These are phyloP conservation scores for Coelopa pilipes DNA, from an alignment of 2,888 invertebrate genomes.

Conservation along the genomic window DNA sequence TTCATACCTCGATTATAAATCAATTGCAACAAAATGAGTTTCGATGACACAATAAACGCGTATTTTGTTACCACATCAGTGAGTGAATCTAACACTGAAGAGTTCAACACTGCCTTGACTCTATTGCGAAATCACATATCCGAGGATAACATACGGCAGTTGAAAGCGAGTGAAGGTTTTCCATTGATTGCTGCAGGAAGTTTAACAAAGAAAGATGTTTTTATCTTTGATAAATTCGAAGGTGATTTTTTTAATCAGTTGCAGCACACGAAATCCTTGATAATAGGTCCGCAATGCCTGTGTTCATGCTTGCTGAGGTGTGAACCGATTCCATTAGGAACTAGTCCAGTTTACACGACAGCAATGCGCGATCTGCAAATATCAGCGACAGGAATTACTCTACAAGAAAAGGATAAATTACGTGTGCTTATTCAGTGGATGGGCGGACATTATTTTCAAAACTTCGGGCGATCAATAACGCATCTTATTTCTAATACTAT, in stretches of 20 bases:
- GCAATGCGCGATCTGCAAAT: conserved; percentile 81
- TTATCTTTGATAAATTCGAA: conserved; percentile 81
- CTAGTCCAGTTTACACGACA: conserved; percentile 81
- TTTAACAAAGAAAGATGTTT: conserved; percentile 75
- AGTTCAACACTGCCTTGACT: conserved; percentile 49
- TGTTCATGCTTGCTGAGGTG: conserved; percentile 78
- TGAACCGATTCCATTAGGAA: conserved; percentile 78
- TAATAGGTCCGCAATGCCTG: conserved; percentile 86
- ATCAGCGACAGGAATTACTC: conserved; percentile 73
- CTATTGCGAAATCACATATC: conserved; percentile 57
- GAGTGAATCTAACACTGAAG: conserved; percentile 44
- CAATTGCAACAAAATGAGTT: conserved; percentile 48
- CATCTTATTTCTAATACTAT: conserved; percentile 85
- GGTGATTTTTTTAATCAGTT: conserved; percentile 78
- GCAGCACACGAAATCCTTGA: conserved; percentile 74
- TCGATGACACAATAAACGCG: conserved; percentile 59
- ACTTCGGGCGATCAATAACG: conserved; percentile 76
- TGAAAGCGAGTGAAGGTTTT: conserved; percentile 72
- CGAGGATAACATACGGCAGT: conserved; percentile 70
- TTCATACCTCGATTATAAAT: neutral
- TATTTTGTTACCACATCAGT: conserved; percentile 57
- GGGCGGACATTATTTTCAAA: conserved; percentile 78
- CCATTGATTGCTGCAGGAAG: conserved; percentile 69
- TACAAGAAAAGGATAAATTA: conserved; percentile 70
- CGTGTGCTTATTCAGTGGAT: conserved; percentile 76